Percentiles rank a stretch among this genome's conserved stretches.
phyloP scores from a whole-genome alignment of 2,797 vertebrate genomes.

The Myotis daubentonii region DNA sequence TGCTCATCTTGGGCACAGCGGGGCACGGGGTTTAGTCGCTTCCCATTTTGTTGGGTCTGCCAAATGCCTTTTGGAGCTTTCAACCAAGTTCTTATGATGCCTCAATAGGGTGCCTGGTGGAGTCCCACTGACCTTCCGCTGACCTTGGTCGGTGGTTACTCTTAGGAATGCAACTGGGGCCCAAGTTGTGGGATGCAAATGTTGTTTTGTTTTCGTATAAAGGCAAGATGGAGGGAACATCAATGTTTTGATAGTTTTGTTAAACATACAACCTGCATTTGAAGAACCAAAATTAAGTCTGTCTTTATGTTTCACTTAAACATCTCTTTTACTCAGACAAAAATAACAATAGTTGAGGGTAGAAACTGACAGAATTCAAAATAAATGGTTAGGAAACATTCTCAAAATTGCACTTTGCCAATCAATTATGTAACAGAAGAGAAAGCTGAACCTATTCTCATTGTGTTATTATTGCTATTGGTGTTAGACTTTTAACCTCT shows the following conservation, averaged over 20 bases:
- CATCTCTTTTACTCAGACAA: not conserved
- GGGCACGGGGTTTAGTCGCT: not conserved
- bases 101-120: not conserved
- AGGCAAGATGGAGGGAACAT: not conserved
- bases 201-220: conserved; percentile 8
- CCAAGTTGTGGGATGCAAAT: not conserved
- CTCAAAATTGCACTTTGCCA: not conserved
- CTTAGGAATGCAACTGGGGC: not conserved
- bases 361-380: not conserved
- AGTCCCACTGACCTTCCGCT: not conserved
- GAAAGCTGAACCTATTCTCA: not conserved
- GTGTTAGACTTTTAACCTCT: not conserved
- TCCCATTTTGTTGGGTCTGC: not conserved
- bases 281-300: conserved; percentile 8
- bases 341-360: not conserved
- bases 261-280: conserved; percentile 7
- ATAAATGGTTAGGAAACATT: not conserved
- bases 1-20: not conserved
- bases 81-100: not conserved
- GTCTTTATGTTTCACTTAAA: not conserved
- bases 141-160: not conserved
- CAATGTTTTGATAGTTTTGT: conserved; percentile 33
- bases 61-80: conserved; percentile 6
- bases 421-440: not conserved
- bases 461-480: not conserved